Evolutionary conservation across 2,113 vertebrate genomes (phyloP), one percentile per base, ranked within the genome.

Genomic region (Epinephelus fuscoguttatus): DNA sequence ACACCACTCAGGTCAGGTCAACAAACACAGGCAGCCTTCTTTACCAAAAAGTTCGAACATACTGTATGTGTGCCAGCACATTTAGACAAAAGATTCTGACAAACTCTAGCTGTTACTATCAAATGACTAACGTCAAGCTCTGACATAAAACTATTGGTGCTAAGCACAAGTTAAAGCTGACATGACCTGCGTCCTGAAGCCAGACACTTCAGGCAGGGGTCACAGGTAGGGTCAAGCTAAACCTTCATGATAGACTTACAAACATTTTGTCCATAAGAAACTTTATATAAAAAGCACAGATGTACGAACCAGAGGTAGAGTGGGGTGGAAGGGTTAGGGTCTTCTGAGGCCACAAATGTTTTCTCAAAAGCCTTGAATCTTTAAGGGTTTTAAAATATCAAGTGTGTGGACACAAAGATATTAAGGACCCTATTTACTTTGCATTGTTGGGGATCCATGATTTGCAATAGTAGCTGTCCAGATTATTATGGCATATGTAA

Each of bases 41-140:
- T 61, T 67, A 81, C 70, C 74, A 75, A n/a, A 52, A 74, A 50
- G 60, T 47, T 17, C 61, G 13, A 82, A 47, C 60, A 42, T 15
- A 14, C 30, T 10, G 47, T 74, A 27, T 52, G 49, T 62, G 53
- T 69, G n/a, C n/a, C 18, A 61, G 25, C 10, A 27, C 19, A 27
- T 76, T 33, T 14, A 47, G 18, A 49, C 27, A 82, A 17, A 50
- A 56, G 45, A 45, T 19, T 13, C n/a, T 40, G 23, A 71, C 49
- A 27, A 72, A 67, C 37, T 49, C 60, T 10, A 33, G 56, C 47
- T 47, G 25, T 40, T 23, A 53, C 14, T 67, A 25, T n/a, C 4
- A 18, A 47, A 68, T 21, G 47, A 57, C 30, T 50, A 21, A 21
- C 45, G 57, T 27, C 70, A 45, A 42, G 27, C 33, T 33, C 40